phyloP scores from a whole-genome alignment of 2,113 vertebrate genomes.

The Sciurus niger region DNA sequence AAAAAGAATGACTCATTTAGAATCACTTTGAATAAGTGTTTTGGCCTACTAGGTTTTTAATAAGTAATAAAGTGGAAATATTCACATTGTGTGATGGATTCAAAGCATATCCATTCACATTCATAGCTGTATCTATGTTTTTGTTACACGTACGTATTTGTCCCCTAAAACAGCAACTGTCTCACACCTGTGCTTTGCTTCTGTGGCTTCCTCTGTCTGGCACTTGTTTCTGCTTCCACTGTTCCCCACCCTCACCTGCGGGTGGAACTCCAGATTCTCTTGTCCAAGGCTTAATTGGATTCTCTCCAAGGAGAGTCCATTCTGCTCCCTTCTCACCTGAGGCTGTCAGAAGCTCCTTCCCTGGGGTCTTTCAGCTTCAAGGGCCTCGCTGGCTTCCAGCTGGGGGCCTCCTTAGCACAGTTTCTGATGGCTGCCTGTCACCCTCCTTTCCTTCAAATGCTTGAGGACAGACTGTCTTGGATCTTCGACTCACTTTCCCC shows the following conservation, averaged over 20 bases:
- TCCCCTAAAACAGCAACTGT: too few relatives aligned
- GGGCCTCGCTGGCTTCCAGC: neutral
- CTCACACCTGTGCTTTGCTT: neutral
- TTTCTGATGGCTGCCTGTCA: neutral
- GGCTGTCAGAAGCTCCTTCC: neutral
- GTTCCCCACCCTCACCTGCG: accelerated
- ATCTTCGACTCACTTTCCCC: neutral
- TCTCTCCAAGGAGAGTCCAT: neutral
- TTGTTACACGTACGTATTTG: accelerated
- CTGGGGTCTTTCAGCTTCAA: neutral
- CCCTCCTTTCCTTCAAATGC: neutral
- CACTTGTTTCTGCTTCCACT: neutral
- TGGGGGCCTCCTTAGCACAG: neutral
- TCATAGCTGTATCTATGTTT: neutral
- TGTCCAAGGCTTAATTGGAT: neutral
- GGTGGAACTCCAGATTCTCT: neutral
- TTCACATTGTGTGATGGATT: neutral
- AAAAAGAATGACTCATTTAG: neutral
- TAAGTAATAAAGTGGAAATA: neutral
- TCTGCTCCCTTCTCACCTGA: neutral
- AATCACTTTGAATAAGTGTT: neutral
- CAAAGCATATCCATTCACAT: accelerated
- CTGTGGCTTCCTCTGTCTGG: accelerated
- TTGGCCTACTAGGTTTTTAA: neutral
- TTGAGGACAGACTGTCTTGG: neutral